Evolutionary conservation across 35 echinoderm and acorn worm species (phyloP), one percentile per base, ranked within the genome.

Genomic region (Ptychodera flava): DNA sequence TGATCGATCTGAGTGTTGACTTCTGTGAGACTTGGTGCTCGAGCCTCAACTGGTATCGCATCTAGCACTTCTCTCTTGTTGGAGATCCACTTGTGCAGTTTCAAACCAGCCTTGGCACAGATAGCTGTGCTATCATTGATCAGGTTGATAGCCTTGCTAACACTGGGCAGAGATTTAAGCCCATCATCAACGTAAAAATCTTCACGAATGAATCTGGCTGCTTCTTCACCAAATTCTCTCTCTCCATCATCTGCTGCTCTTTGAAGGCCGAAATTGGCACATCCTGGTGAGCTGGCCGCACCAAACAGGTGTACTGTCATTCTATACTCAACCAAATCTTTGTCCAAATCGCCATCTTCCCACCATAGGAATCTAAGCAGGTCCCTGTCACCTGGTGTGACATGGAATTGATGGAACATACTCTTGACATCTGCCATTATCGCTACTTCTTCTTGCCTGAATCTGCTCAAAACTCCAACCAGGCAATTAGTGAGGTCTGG

Each of bases 161-260:
- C 1, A 14, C 64, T 91, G 6, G 89, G 37, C 2, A 85, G 36
- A 1, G 92, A 90, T 34, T 38, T 64, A 0, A 94, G 85, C 0
- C 92, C 89, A 37, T 91, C 92, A 82, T 91, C 84, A 16, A 93
- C 88, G 28, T 93, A 93, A 78, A 93, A 89, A 31, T 90, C 88
- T 16, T 76, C 31, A 81, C 53, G 82, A n/a, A 89, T 81, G 33
- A 76, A 85, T 16, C 83, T 35, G 15, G 38, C 31, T 35, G 81
- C 80, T 52, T 36, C 16, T 35, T 29, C 33, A 29, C 77, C 86
- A 2, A 77, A 81, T 34, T 33, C 1, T 34, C 85, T 81, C 29
- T 85, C 91, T 15, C 35, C 32, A 77, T 90, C 89, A 79, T 87
- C 92, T 28, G 88, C 92, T 6, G 87, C 82, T 78, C 78, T 64